Evolutionary conservation across 2,113 vertebrate genomes (phyloP), one percentile per base, ranked within the genome.

Genomic region (Microcebus griseorufus): DNA sequence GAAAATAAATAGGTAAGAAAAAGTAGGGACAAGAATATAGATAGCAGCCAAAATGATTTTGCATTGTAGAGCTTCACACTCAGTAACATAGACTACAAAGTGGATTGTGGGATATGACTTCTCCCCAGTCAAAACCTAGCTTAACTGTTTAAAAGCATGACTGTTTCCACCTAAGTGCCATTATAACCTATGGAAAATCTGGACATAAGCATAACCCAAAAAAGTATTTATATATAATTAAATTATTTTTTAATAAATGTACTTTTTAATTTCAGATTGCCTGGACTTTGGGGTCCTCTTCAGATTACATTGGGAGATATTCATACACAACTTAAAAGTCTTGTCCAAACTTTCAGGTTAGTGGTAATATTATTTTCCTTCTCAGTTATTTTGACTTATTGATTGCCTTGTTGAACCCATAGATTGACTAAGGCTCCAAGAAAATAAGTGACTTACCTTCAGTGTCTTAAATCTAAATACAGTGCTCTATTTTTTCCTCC

Each of bases 311-410:
- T 99, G 95, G 99, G 96, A 88, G 99, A 99, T 94, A 86, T 99
- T 98, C 98, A 99, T 51, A 98, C 98, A 12, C 98, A 99, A 96
- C 97, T 99, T 84, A 99, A 99, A 98, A 98, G 98, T 94, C 98
- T 99, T 94, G 98, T 99, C 90, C 99, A 98, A 98, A 99, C 99
- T 25, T 99, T 99, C 98, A 99, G 98, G 99, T 99, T 93, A 99
- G 98, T 98, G 25, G 85, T 72, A 65, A 75, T 76, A 67, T 62
- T 89, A 23, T 94, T 92, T 95, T 94, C 64, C 12, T 91, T 91
- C 53, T 95, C 14, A 45, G 17, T 96, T 96, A 81, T 93, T 97
- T 83, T 93, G 32, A 55, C n/a, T 65, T n/a, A 37, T 23, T 78
- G 48, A 51, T 75, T 87, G 12, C 67, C 73, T 73, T 90, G 64